Percentiles rank a stretch among this genome's conserved stretches.
Conservation (phyloP, 2,113 vertebrate genomes). For the Callipepla californica region DNA sequence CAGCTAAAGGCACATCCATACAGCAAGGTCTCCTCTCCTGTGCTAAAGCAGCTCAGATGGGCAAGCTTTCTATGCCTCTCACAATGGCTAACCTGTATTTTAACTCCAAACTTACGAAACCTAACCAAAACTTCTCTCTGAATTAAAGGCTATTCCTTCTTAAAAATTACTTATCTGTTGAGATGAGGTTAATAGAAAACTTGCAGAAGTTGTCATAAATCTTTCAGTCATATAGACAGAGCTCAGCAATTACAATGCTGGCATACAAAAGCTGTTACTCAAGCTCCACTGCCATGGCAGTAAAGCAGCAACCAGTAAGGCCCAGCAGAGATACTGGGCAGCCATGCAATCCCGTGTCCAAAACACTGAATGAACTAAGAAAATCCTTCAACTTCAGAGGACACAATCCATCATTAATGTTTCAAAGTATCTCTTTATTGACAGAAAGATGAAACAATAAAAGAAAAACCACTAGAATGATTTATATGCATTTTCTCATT, state of each 20-base stretch:
- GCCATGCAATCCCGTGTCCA: neutral
- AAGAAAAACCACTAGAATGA: neutral
- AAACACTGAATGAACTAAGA: neutral
- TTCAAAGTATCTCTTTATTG: neutral
- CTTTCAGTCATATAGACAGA: neutral
- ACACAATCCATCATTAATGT: neutral
- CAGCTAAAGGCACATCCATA: constrained; percentile 22
- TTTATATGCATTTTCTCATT: neutral
- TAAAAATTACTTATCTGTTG: neutral
- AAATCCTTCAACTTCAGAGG: neutral
- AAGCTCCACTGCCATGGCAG: neutral
- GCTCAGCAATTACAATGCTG: neutral
- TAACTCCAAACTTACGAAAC: neutral
- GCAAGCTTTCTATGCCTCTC: neutral
- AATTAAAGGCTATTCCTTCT: neutral
- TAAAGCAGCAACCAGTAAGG: neutral
- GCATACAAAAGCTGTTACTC: no score
- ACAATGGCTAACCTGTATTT: neutral
- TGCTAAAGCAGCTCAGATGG: neutral
- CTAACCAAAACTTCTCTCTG: neutral
- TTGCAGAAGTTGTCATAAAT: neutral
- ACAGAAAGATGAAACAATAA: neutral
- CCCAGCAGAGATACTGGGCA: neutral
- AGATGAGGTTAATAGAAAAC: neutral
- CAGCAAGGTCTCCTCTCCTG: neutral